These are phyloP conservation scores for Nudaria mundana DNA, from an alignment of 2,888 invertebrate species.

Conservation along the genomic window DNA sequence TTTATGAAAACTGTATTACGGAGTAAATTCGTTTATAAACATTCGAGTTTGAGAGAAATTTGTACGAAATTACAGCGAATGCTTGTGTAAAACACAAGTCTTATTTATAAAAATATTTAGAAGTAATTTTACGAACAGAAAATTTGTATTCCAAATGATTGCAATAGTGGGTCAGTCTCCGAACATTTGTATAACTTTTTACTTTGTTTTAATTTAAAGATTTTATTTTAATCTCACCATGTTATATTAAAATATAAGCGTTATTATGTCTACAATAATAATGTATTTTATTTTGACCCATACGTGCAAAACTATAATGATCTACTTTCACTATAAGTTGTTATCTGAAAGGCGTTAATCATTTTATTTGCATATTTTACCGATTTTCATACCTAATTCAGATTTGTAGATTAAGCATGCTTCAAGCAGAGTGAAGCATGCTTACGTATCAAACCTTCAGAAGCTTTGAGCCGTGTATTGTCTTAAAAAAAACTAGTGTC, in stretches of 20 bases:
- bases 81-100: background rate
- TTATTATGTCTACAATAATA: conserved; percentile 70
- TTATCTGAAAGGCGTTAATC: no score
- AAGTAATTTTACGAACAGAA: background rate
- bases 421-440: background rate
- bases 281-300: conserved; percentile 35
- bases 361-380: no score
- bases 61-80: background rate
- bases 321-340: no score
- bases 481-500: no score
- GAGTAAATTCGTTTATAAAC: no score
- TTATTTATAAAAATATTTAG: background rate
- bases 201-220: conserved; percentile 79
- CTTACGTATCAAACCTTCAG: no score
- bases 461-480: no score
- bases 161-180: conserved; percentile 33
- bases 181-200: conserved; percentile 61
- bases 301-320: background rate
- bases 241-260: conserved; percentile 79
- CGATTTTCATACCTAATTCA: background rate
- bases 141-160: background rate
- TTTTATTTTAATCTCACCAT: conserved; percentile 77
- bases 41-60: no score
- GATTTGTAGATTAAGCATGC: no score
- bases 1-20: no score